Evolutionary conservation across 53 echinoderm and acorn worm species (phyloP).

Genomic region (Actinopyga echinites): DNA sequence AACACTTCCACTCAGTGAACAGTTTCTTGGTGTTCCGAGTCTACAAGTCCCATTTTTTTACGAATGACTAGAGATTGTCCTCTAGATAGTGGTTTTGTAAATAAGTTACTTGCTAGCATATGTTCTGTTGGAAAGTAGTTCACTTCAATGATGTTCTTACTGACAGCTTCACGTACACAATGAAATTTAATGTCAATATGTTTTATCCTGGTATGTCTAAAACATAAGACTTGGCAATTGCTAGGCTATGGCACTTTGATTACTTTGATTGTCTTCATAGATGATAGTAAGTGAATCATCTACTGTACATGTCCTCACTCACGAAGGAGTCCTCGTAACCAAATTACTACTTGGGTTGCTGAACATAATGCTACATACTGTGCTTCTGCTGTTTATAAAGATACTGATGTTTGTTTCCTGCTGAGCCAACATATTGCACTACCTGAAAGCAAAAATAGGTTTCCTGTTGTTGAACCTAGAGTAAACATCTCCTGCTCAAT

Average conservation of each 20-base stretch:
- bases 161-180: not conserved
- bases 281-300: not conserved
- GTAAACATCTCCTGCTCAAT: not conserved
- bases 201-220: not conserved
- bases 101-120: not conserved
- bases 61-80: not conserved
- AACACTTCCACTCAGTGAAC: not conserved
- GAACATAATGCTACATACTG: not conserved
- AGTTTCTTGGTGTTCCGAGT: not conserved
- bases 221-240: not conserved
- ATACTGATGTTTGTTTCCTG: not conserved
- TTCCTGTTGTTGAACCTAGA: not conserved
- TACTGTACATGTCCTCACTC: not conserved
- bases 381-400: not conserved
- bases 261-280: not conserved
- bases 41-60: not conserved
- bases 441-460: not conserved
- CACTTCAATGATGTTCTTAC: not conserved
- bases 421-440: not conserved
- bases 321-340: not conserved
- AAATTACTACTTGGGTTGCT: not conserved
- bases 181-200: constrained; percentile 1
- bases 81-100: constrained; percentile 4
- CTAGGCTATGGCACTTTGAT: not conserved
- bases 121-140: not conserved